Percentiles rank a stretch among this genome's conserved stretches.
phyloP scores from a whole-genome alignment of 2,113 vertebrate species.

The Physeter macrocephalus region DNA sequence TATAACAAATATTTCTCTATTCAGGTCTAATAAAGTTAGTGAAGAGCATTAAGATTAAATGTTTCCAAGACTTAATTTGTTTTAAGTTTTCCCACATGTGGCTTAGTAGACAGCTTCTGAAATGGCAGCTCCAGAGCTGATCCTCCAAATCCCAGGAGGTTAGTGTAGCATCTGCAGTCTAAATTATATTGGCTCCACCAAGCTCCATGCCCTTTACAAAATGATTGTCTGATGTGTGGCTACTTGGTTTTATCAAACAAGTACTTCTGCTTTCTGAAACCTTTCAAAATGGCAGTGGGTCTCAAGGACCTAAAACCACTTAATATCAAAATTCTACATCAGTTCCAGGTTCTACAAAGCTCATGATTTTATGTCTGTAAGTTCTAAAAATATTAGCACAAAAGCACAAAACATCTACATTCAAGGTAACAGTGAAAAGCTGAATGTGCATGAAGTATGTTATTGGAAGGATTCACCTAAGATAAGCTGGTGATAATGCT shows the following conservation, averaged over 20 bases:
- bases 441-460: neutral
- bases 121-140: conserved; percentile 61
- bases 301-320: conserved; percentile 26
- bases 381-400: neutral
- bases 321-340: neutral
- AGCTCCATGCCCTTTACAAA: conserved; percentile 71
- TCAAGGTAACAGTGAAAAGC: neutral
- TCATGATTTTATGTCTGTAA: neutral
- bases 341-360: neutral
- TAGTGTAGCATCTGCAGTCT: conserved; percentile 59
- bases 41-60: conserved; percentile 54
- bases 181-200: conserved; percentile 75
- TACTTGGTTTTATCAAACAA: conserved; percentile 66
- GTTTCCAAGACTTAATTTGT: conserved; percentile 42
- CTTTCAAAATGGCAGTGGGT: conserved; percentile 2
- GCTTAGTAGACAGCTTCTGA: conserved; percentile 46
- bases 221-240: conserved; percentile 52
- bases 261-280: conserved; percentile 53
- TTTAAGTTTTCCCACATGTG: conserved; percentile 57
- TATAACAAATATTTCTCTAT: conserved; percentile 40
- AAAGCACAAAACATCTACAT: neutral
- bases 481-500: neutral
- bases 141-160: conserved; percentile 61
- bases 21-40: conserved; percentile 1
- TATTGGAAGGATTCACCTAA: neutral